Evolutionary conservation across 2,888 invertebrate genomes (phyloP).

Genomic region (Lathronympha strigana): DNA sequence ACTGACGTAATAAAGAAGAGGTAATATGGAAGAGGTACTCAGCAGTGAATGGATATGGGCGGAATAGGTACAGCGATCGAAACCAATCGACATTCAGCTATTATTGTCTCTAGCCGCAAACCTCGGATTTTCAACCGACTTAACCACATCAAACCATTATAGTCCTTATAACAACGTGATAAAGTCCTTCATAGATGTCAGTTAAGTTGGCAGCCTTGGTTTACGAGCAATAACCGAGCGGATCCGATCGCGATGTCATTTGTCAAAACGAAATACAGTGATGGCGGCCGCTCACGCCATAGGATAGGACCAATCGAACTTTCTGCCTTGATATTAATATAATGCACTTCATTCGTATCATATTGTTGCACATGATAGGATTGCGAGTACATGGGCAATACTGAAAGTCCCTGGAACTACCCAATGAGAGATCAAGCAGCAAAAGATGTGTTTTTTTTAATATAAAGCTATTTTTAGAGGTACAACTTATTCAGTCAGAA

Average conservation of each 20-base stretch:
- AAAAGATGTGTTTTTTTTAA: no score
- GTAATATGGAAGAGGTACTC: no score
- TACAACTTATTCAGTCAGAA: no score
- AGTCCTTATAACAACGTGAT: neutral
- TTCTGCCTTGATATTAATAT: no score
- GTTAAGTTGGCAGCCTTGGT: constrained; percentile 24
- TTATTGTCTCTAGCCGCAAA: constrained; percentile 16
- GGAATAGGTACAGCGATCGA: neutral
- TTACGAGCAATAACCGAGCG: constrained; percentile 38
- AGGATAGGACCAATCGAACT: constrained; percentile 16
- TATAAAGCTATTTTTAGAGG: no score
- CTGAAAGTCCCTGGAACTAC: no score
- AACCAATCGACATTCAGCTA: constrained; percentile 17
- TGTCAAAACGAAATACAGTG: constrained; percentile 41
- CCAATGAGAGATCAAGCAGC: no score
- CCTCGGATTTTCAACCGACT: constrained; percentile 8
- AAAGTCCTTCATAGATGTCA: neutral
- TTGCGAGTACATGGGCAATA: no score
- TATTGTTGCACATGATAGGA: no score
- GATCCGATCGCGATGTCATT: constrained; percentile 40
- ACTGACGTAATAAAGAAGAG: no score
- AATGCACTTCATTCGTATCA: no score
- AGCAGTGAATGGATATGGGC: no score
- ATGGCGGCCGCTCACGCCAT: constrained; percentile 37
- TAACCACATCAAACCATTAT: neutral